A percentile compares a stretch with the other conserved stretches of the same genome.
These are phyloP conservation scores for Gymnarchus niloticus DNA, from an alignment of 2,113 vertebrate genomes.

Conservation along the genomic window DNA sequence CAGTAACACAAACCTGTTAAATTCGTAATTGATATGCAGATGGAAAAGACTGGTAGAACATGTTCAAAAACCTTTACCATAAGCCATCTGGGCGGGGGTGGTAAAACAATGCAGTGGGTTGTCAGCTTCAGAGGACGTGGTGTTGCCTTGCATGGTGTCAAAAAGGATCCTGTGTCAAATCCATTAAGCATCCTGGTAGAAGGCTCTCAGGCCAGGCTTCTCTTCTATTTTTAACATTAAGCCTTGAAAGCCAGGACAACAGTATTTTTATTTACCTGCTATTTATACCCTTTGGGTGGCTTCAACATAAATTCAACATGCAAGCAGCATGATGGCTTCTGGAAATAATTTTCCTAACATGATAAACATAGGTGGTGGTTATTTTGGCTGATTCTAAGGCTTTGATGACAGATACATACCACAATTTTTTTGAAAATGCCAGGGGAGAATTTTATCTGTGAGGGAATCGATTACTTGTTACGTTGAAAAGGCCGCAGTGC, in stretches of 20 bases:
- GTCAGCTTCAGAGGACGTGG: neutral
- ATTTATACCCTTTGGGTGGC: neutral
- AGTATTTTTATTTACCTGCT: neutral
- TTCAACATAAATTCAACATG: neutral
- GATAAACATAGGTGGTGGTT: neutral
- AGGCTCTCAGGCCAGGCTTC: neutral
- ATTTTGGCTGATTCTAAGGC: neutral
- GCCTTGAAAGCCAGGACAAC: neutral
- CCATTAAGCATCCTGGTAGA: neutral
- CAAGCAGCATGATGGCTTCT: neutral
- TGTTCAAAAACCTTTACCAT: neutral
- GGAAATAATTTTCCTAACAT: neutral
- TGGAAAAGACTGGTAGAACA: neutral
- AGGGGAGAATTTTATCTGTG: neutral
- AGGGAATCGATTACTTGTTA: constrained; percentile 8
- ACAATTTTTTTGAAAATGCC: neutral
- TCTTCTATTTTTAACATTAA: constrained; percentile 11
- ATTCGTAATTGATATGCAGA: constrained; percentile 13
- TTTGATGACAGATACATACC: neutral
- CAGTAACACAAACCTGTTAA: neutral
- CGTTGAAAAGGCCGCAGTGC: neutral
- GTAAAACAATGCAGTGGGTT: neutral
- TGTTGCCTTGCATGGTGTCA: neutral
- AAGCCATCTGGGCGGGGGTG: neutral
- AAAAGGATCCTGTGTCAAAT: constrained; percentile 7